These are phyloP conservation scores for Liopterus haemorrhoidalis DNA, from an alignment of 2,888 invertebrate species.

Conservation along the genomic window DNA sequence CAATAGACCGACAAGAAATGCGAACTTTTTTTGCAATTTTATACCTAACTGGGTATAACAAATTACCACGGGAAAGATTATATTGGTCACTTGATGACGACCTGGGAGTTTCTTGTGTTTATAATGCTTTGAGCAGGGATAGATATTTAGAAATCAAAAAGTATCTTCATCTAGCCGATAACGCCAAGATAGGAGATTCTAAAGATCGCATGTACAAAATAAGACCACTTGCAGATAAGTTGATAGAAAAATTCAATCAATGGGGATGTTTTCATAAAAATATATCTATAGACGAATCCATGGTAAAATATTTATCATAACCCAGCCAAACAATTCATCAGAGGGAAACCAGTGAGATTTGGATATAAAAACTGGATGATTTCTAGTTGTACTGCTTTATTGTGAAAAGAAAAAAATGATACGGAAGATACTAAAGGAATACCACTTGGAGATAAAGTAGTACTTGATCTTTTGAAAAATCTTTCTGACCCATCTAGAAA, in stretches of 20 bases:
- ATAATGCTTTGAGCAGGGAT: too few species aligned
- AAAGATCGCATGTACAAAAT: conserved; percentile 30
- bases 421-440: too few species aligned
- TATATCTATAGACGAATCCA: conserved; percentile 31
- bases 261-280: conserved; percentile 30
- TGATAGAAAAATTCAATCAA: conserved; percentile 29
- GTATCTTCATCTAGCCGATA: conserved; percentile 25
- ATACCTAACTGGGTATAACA: too few species aligned
- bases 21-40: too few species aligned
- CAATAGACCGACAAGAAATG: too few species aligned
- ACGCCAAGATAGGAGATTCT: conserved; percentile 15
- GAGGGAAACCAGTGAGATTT: conserved; percentile 34
- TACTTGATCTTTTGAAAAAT: too few species aligned
- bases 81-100: too few species aligned
- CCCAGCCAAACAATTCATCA: conserved; percentile 33
- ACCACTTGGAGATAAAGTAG: too few species aligned
- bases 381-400: conserved; percentile 31
- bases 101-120: too few species aligned
- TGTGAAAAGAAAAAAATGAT: too few species aligned
- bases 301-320: conserved; percentile 33
- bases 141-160: conserved; percentile 25
- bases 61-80: too few species aligned
- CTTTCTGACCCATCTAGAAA: too few species aligned
- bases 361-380: conserved; percentile 35
- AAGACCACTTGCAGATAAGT: conserved; percentile 24